A percentile compares a stretch with the other conserved stretches of the same genome.
Conservation (phyloP, 2,797 vertebrate genomes). For the Simalia tracyae region DNA sequence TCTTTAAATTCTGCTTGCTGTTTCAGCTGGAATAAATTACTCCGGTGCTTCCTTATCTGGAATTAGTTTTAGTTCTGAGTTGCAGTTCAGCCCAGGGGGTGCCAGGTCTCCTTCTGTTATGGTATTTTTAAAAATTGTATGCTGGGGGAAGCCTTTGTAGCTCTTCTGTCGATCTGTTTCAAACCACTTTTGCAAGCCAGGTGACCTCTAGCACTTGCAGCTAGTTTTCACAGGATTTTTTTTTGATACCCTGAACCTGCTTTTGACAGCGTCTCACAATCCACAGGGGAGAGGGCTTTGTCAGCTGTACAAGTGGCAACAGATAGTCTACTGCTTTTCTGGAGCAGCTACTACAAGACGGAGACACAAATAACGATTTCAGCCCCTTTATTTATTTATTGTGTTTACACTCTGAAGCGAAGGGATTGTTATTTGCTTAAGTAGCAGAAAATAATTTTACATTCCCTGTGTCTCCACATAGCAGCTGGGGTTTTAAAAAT, state of each 20-base stretch:
- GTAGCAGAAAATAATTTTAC: slow-evolving; percentile 54
- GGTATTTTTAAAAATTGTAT: neutral
- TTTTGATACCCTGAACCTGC: neutral
- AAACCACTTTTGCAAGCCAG: neutral
- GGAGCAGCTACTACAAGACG: slow-evolving; percentile 23
- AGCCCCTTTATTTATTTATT: slow-evolving; percentile 65
- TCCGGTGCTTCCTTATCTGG: neutral
- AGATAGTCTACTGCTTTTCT: slow-evolving; percentile 6
- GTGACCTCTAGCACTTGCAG: neutral
- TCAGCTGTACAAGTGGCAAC: slow-evolving; percentile 1
- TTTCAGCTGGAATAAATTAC: slow-evolving; percentile 12
- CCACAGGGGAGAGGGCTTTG: slow-evolving; percentile 1
- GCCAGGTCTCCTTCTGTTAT: neutral
- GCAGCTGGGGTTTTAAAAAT: slow-evolving; percentile 31
- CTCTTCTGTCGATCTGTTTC: neutral
- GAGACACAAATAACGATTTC: slow-evolving; percentile 44
- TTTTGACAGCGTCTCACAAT: neutral
- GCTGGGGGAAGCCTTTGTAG: neutral
- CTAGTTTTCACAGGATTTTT: slow-evolving; percentile 20
- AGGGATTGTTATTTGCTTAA: slow-evolving; percentile 60
- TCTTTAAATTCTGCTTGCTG: slow-evolving; percentile 12
- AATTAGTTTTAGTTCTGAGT: neutral
- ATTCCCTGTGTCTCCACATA: slow-evolving; percentile 56
- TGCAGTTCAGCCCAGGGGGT: neutral
- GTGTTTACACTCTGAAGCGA: slow-evolving; percentile 55